Percentiles rank a stretch among this genome's conserved stretches.
These are phyloP conservation scores for Alexandromys fortis DNA, from an alignment of 2,113 vertebrate genomes.

Conservation along the genomic window DNA sequence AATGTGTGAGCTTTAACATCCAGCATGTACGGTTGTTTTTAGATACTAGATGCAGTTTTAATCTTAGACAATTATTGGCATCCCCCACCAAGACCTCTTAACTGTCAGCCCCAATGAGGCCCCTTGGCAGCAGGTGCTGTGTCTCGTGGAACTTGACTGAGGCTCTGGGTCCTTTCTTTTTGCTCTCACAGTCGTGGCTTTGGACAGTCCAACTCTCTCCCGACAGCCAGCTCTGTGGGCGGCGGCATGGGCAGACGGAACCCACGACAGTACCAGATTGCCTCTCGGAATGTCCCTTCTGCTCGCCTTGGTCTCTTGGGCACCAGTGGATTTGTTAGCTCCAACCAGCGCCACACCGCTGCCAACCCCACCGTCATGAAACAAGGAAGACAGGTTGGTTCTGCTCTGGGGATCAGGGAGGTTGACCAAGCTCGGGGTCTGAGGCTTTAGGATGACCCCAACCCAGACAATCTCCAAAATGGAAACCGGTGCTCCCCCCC, in stretches of 20 bases:
- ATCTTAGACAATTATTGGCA: background rate
- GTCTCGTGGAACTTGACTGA: background rate
- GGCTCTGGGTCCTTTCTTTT: background rate
- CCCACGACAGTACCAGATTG: slow-evolving; percentile 97
- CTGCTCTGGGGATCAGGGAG: background rate
- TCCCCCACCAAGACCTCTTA: background rate
- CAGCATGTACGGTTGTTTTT: background rate
- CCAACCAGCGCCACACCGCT: slow-evolving; percentile 91
- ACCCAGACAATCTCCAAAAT: background rate
- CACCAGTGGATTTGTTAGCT: slow-evolving; percentile 91
- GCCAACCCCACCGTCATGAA: slow-evolving; percentile 95
- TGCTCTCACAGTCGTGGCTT: slow-evolving; percentile 89
- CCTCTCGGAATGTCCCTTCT: slow-evolving; percentile 94
- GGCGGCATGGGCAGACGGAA: slow-evolving; percentile 91
- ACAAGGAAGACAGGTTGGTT: slow-evolving; percentile 94
- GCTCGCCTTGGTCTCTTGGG: slow-evolving; percentile 93
- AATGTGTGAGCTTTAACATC: background rate
- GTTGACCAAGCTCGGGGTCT: background rate
- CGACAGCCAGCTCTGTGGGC: slow-evolving; percentile 93
- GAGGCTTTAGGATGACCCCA: background rate
- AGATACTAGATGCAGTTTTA: background rate
- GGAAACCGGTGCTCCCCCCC: too few species aligned
- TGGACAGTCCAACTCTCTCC: slow-evolving; percentile 97
- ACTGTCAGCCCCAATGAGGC: background rate
- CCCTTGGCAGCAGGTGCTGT: background rate